Evolutionary conservation across 2,888 invertebrate genomes (phyloP), one percentile per base, ranked within the genome.

Genomic region (Temnothorax ravouxi): DNA sequence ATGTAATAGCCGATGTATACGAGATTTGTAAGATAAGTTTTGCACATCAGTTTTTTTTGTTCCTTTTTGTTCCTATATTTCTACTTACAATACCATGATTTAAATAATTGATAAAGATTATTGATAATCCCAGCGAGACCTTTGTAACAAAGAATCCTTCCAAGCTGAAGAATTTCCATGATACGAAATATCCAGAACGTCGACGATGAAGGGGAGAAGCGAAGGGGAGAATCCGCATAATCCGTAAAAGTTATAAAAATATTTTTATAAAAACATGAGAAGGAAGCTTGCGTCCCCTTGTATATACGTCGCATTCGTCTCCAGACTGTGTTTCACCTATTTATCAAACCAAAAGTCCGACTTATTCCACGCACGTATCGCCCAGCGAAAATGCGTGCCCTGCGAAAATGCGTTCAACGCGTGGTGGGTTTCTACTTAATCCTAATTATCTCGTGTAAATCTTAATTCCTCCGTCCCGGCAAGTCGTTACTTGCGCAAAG

Each of bases 361-460:
- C 72, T 72, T 80, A 80, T 80, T 80, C 72, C 47, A 59, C 72
- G 79, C 79, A 80, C 79, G 79, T 72, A 72, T 59, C 59, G 44
- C 15, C 54, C 18, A 34, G 38, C 29, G 29, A 29, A 29, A 29
- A 29, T 29, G 29, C 71, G 56, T 56, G 13, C 59, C 72, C 79
- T 44, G 25, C 72, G 79, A 50, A 80, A 80, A 72, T 15, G 44
- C 79, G 72, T 72, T 69, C 71, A 79, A 72, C 72, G 59, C 72
- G 59, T 13, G 67, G 41, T 9, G 41, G 47, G 21, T 72, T 80
- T 80, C 79, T 47, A 59, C 79, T 80, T 72, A 72, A 80, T 72
- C 38, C 79, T 80, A 80, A 80, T 80, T 80, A 80, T 80, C 59
- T 59, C 72, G 59, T 80, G 79, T 80, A 80, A 80, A 80, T 80